Evolutionary conservation across 2,113 vertebrate genomes (phyloP).

Genomic region (Urocitellus parryii): DNA sequence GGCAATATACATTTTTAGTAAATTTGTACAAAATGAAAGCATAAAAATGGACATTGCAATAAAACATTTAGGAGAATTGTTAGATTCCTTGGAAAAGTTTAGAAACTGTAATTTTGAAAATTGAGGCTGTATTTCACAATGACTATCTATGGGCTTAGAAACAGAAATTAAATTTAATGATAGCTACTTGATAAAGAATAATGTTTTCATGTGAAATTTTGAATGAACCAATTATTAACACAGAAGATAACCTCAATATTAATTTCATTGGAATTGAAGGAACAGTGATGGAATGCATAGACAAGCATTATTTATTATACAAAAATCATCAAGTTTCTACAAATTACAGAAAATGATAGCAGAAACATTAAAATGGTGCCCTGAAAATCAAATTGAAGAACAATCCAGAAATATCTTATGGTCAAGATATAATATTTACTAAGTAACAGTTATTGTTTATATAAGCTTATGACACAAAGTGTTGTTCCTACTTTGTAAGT

Average conservation of each 20-base stretch:
- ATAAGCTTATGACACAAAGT: background rate
- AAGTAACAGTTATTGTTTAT: background rate
- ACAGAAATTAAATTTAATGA: background rate
- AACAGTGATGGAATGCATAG: background rate
- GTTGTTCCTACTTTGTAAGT: background rate
- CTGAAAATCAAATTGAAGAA: background rate
- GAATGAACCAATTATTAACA: background rate
- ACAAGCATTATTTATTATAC: background rate
- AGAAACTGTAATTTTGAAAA: too few relatives aligned
- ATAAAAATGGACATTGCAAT: too few relatives aligned
- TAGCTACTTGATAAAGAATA: background rate
- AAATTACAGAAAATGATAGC: background rate
- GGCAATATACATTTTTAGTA: background rate
- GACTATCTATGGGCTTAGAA: background rate
- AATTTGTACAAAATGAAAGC: background rate
- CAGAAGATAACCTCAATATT: background rate
- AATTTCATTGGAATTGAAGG: background rate
- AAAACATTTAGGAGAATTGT: too few relatives aligned
- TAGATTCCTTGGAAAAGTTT: too few relatives aligned
- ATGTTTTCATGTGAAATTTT: background rate
- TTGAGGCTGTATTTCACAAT: too few relatives aligned
- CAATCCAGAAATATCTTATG: background rate
- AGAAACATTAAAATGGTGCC: background rate
- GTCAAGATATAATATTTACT: background rate
- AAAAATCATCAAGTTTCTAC: background rate